Base-by-base conservation (phyloP, 2,113 vertebrate species). In the Gadus chalcogrammus region DNA sequence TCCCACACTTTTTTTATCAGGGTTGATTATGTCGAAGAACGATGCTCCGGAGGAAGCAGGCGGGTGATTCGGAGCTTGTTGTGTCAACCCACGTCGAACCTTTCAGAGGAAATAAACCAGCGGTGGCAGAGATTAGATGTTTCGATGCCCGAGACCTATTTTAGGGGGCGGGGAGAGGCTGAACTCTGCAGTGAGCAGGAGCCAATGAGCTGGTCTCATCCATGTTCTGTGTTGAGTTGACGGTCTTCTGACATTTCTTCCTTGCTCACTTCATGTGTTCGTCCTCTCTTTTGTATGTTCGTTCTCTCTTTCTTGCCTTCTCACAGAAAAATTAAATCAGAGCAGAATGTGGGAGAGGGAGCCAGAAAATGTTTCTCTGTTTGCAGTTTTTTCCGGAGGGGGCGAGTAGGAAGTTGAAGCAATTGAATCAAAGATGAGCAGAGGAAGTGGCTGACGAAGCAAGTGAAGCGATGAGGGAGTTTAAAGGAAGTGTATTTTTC, bases 121-220 rank as follows among this genome's bases (percentile, higher is more conserved):
- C 42, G 8, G 42, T 48, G 8, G 42, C 42, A 48, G 42, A 48
- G 42, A 48, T 48, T 12, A 48, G 42, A 48, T 48, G 42, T 9
- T 48, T 48, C 1, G 42, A 48, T 48, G 9, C 42, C 12, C 8
- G 42, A 48, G 12, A 7, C 42, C 8, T 9, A 48, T 48, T 13
- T 9, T 48, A 48, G 12, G 42, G 42, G 42, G 42, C 1, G 42
- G 42, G 42, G 38, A 11, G 9, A 13, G 42, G 42, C 42, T 9
- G n/a, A 17, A 61, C 31, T 8, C 9, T 22, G 24, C 22, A 31
- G 11, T 24, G 18, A n/a, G 61, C 70, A 59, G n/a, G 61, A 61
- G 73, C 71, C 71, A 77, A 62, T 83, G 89, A 91, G 87, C 87
- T 73, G 79, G 88, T 83, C 83, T 88, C 82, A 80, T 86, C 76